Base-by-base conservation (phyloP, 2,888 invertebrate species). In the Trissolcus japonicus region DNA sequence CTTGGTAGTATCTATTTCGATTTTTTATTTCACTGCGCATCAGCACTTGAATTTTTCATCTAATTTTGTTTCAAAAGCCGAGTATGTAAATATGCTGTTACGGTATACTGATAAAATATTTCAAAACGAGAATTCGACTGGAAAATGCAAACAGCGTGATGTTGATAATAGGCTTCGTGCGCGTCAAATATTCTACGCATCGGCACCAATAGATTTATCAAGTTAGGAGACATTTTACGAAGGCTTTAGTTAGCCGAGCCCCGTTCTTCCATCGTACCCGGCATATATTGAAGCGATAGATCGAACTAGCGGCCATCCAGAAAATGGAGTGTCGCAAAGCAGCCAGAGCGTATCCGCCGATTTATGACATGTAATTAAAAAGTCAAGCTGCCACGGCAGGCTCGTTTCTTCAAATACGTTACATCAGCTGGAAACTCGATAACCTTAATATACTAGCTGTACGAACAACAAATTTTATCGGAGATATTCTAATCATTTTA, bases 301-400 rank as follows among this genome's bases (percentile, higher is more conserved):
- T 86, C 84, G 86, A 86, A 84, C 82, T 67, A 83, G 83, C 85
- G 85, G 80, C 82, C 85, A 86, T 73, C 86, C 86, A 85, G 86
- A 86, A 86, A 86, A 86, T 86, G 77, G 85, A 86, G 83, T 86
- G 84, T 86, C 86, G 84, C 82, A 76, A 72, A 84, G 78, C 83
- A 81, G 81, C 81, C 83, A 82, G 80, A 83, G 84, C 85, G 86
- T 85, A 83, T 85, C 85, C 82, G 79, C 81, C 86, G 85, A 86
- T 86, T 86, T 86, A 86, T 86, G 86, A 86, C 85, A 86, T 81
- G 84, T 84, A 86, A 86, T 86, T 86, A 86, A 86, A 86, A 86
- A 86, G 85, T 85, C 85, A 83, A 82, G 77, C 82, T 82, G 79
- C 80, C 79, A 76, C 80, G 76, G 80, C 80, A 72, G 80, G 78